phyloP scores from a whole-genome alignment of 2,113 vertebrate species.

The Notiomystis cincta region DNA sequence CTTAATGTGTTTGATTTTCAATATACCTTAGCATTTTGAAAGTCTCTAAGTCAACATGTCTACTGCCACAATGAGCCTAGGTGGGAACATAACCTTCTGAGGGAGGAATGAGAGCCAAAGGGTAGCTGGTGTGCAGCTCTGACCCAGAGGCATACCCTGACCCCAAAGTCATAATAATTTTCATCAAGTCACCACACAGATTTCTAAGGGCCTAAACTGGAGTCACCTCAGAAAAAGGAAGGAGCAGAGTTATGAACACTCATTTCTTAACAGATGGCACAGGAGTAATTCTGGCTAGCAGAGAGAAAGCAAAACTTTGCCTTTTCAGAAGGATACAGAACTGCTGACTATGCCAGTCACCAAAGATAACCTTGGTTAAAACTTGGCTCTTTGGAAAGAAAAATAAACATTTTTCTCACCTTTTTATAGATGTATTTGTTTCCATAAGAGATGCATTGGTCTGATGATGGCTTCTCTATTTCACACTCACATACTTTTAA shows the following conservation, averaged over 20 bases:
- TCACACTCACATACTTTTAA: constrained; percentile 40
- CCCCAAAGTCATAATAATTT: not conserved
- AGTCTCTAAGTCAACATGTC: not conserved
- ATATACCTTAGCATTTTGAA: not conserved
- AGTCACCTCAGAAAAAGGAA: not conserved
- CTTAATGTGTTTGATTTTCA: not conserved
- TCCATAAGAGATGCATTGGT: accelerated
- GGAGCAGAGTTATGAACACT: not conserved
- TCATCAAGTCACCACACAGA: not conserved
- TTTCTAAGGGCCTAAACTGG: not conserved
- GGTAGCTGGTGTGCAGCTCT: not conserved
- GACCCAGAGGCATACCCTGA: not conserved
- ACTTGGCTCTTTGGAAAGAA: not conserved
- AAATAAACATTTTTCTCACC: not conserved
- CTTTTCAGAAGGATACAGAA: not conserved
- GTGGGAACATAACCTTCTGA: not conserved
- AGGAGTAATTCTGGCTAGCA: not conserved
- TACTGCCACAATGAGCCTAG: not conserved
- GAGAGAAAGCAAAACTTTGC: not conserved
- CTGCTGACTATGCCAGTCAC: not conserved
- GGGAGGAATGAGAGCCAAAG: not conserved
- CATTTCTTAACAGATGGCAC: not conserved
- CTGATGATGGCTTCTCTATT: accelerated
- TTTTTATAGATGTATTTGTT: accelerated
- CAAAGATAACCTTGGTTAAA: not conserved